Conservation (phyloP, 2,113 vertebrate species). For the Chlorodrepanis virens region DNA sequence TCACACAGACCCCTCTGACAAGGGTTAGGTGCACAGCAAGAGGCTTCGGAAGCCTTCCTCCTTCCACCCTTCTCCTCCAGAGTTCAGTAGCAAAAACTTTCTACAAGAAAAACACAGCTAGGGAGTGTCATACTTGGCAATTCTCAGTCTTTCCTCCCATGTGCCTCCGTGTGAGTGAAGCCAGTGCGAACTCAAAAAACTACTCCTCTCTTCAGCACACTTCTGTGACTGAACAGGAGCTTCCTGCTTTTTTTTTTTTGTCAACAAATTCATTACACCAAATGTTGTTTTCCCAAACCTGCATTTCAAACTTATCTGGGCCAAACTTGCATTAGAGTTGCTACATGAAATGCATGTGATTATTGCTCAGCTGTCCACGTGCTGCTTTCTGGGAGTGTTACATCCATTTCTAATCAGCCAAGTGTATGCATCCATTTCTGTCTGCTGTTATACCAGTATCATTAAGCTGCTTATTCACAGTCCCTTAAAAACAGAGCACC, state of each 20-base stretch:
- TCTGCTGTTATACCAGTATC: neutral
- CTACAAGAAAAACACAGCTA: neutral
- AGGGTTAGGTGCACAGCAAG: neutral
- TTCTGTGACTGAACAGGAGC: neutral
- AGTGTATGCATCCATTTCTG: neutral
- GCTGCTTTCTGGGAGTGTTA: neutral
- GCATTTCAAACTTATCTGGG: neutral
- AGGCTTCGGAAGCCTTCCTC: neutral
- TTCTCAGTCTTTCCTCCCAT: neutral
- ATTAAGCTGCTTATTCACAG: neutral
- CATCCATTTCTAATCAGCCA: neutral
- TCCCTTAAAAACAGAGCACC: neutral
- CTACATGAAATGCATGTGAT: neutral
- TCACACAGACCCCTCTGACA: neutral
- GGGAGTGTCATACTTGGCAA: neutral
- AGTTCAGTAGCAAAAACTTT: neutral
- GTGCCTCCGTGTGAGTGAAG: neutral
- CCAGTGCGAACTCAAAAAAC: neutral
- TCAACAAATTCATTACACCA: neutral
- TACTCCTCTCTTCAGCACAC: accelerated
- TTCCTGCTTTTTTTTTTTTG: neutral
- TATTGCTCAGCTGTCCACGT: neutral
- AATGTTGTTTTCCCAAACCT: neutral
- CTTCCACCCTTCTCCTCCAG: neutral
- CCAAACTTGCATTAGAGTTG: neutral